phyloP scores from a whole-genome alignment of 2,113 vertebrate genomes.

The Bambusicola thoracicus region DNA sequence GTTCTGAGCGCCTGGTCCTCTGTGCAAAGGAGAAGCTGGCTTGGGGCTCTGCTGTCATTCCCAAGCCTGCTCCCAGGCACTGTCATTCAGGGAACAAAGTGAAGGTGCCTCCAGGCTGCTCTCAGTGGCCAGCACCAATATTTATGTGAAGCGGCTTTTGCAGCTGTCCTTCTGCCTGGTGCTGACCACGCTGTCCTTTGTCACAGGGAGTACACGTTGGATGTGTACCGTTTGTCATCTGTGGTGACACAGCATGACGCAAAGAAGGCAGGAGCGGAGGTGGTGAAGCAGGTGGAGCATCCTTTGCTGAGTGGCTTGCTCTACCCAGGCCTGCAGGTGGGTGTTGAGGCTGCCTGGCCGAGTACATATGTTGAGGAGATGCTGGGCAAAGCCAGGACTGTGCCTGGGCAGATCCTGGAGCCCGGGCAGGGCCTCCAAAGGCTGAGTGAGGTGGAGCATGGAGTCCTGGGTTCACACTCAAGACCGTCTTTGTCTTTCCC shows the following conservation, averaged over 20 bases:
- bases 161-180: accelerated
- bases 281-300: slow-evolving; percentile 98
- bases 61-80: too few species aligned
- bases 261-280: slow-evolving; percentile 97
- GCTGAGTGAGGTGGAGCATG: neutral
- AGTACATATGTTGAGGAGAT: neutral
- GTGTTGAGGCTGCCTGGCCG: neutral
- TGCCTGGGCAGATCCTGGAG: neutral
- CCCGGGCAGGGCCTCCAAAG: neutral
- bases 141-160: neutral
- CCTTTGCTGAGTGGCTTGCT: slow-evolving; percentile 94
- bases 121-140: neutral
- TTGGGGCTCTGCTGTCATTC: neutral
- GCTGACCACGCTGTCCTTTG: neutral
- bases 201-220: slow-evolving; percentile 92
- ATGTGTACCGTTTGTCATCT: slow-evolving; percentile 93
- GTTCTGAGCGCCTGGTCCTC: neutral
- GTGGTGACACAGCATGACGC: slow-evolving; percentile 94
- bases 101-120: neutral
- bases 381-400: neutral
- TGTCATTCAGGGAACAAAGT: neutral
- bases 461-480: neutral
- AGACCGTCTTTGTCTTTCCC: neutral
- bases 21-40: accelerated
- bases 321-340: slow-evolving; percentile 96